Base-by-base conservation (phyloP, 1,140 invertebrate genomes). In the Nasonia vitripennis region DNA sequence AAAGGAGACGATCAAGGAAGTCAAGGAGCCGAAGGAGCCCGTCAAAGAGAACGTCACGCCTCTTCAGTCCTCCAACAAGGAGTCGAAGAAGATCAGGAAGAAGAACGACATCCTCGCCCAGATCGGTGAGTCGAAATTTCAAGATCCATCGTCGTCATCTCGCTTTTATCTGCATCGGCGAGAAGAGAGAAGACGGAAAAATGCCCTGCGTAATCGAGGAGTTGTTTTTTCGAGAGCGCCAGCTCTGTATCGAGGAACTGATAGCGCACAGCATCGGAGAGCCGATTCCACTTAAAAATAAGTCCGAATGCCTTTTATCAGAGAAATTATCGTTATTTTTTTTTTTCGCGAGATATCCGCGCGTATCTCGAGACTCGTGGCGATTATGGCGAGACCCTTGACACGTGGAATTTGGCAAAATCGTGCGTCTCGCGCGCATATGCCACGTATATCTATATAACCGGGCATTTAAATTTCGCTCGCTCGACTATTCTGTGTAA, bases 11-110 rank as follows among this genome's bases (percentile, higher is more conserved):
- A 70, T 86, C 78, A 92, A 91, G 67, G 89, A 93, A 85, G 87
- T 92, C 80, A 90, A 91, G 67, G 90, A 92, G 74, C 84, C 90
- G 89, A 87, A 90, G 93, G 87, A 91, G 89, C 11, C 86, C 5
- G 68, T 87, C 31, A 90, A 87, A 73, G 89, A 83, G 88, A 74
- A 31, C 67, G 41, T 73, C 27, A 11, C 37, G 7, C 31, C 81
- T 27, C 67, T 77, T 20, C 89, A 90, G 62, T 81, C 86, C 23
- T 83, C 89, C 14, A 91, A 87, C 37, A 94, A 94, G 82, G 93
- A 94, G 68, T 93, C 94, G 17, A 95, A 94, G 87, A 95, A 94
- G 87, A 92, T 92, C 67, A 95, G 94, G 86, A 93, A 92, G 88
- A 94, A 94, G 84, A 92, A 93, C 82, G 94, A 94, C 78, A 92